phyloP scores from a whole-genome alignment of 2,888 invertebrate species.

The Lamproptera curius region DNA sequence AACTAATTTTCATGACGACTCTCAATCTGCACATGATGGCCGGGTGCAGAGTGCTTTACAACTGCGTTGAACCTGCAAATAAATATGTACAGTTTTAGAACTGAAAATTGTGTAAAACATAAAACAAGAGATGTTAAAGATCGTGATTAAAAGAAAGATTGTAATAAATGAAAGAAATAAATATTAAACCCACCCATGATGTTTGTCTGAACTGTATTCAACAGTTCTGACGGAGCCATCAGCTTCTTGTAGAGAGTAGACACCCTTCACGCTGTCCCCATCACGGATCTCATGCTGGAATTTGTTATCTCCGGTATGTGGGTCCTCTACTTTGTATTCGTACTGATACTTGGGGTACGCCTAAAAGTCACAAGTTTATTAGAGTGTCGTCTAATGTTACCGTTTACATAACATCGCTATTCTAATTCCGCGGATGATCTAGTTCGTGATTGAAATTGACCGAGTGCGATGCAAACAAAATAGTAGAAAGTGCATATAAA shows the following conservation, averaged over 20 bases:
- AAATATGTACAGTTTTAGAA: too few relatives aligned
- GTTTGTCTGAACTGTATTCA: conserved; percentile 79
- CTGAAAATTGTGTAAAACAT: too few relatives aligned
- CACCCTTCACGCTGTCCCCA: conserved; percentile 81
- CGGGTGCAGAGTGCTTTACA: conserved; percentile 74
- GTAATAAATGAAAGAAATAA: too few relatives aligned
- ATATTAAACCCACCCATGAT: conserved; percentile 70
- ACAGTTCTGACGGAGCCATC: conserved; percentile 80
- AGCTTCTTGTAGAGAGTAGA: conserved; percentile 79
- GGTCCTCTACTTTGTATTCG: conserved; percentile 80
- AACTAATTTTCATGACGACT: conserved; percentile 55
- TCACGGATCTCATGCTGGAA: conserved; percentile 78
- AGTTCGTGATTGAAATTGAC: conserved; percentile 30
- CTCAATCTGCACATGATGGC: conserved; percentile 58
- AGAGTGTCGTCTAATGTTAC: conserved; percentile 16
- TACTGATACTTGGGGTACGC: conserved; percentile 79
- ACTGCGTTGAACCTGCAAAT: conserved; percentile 76
- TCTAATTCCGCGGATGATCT: conserved; percentile 35
- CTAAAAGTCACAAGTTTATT: conserved; percentile 34
- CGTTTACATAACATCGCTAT: conserved; percentile 35
- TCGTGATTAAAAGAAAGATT: too few relatives aligned
- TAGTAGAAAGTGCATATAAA: conserved; percentile 58
- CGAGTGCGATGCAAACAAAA: conserved; percentile 42
- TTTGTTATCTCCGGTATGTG: conserved; percentile 80
- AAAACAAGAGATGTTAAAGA: too few relatives aligned